A percentile compares a stretch with the other conserved stretches of the same genome.
Evolutionary conservation across 2,888 invertebrate species (phyloP).

Genomic region (Macrophya alboannulata): DNA sequence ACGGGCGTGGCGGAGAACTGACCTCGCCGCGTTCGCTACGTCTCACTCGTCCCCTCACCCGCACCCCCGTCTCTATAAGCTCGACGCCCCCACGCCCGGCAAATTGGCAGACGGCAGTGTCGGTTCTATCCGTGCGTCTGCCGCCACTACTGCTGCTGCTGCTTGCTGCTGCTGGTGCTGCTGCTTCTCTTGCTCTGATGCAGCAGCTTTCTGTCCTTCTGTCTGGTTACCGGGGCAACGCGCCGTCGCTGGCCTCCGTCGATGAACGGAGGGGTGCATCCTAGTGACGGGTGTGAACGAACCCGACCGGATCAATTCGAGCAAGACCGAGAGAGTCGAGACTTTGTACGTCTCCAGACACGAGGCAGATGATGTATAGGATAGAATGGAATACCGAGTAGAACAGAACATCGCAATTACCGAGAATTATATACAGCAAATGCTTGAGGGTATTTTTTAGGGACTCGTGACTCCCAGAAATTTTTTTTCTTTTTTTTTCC

Average conservation of each 20-base stretch:
- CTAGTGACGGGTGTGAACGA: constrained; percentile 56
- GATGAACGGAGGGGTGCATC: constrained; percentile 53
- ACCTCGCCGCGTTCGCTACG: constrained; percentile 69
- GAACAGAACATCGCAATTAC: constrained; percentile 10
- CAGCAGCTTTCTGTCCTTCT: constrained; percentile 58
- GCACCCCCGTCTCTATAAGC: constrained; percentile 55
- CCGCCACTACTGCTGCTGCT: constrained; percentile 58
- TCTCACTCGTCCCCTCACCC: constrained; percentile 46
- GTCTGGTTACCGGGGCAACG: constrained; percentile 77
- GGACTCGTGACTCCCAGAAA: background rate
- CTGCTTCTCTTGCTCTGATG: constrained; percentile 10
- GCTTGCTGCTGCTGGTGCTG: constrained; percentile 27
- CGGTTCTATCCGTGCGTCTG: constrained; percentile 61
- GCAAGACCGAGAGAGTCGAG: constrained; percentile 34
- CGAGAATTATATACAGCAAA: background rate
- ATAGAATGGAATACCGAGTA: background rate
- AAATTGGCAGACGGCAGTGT: constrained; percentile 75
- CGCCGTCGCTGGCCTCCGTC: constrained; percentile 60
- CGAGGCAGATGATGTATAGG: background rate
- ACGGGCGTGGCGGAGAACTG: constrained; percentile 76
- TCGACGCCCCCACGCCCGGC: constrained; percentile 62
- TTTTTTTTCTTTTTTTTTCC: background rate
- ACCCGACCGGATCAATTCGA: constrained; percentile 55
- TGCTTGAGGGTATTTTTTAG: background rate
- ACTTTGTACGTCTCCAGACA: constrained; percentile 2